Conservation (phyloP, 2,113 vertebrate genomes). For the Leptocoma aspasia region DNA sequence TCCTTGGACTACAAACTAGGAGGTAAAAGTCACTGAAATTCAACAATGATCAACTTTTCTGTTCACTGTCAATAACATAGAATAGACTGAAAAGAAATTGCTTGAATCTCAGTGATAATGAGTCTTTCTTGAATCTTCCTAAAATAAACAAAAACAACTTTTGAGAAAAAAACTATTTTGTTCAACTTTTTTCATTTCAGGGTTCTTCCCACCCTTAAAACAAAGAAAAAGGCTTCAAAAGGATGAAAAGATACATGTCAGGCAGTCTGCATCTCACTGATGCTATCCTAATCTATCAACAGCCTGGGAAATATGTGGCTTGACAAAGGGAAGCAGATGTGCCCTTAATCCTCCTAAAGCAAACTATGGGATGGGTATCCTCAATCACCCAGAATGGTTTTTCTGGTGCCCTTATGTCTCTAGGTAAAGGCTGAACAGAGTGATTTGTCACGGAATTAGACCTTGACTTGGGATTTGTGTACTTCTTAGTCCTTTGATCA, state of each 20-base stretch:
- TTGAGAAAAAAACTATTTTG: background rate
- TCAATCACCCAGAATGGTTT: constrained; percentile 30
- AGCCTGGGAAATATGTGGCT: background rate
- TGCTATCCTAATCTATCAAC: constrained; percentile 47
- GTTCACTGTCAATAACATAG: background rate
- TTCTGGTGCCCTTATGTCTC: constrained; percentile 49
- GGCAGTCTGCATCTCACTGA: background rate
- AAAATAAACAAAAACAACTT: background rate
- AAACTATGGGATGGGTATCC: background rate
- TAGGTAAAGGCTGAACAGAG: background rate
- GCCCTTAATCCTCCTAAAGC: constrained; percentile 33
- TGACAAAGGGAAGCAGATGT: constrained; percentile 62
- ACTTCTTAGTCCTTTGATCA: constrained; percentile 49
- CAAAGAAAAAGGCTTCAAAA: background rate
- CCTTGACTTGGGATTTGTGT: constrained; percentile 23
- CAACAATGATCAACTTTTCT: background rate
- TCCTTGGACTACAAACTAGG: background rate
- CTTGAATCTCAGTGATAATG: background rate
- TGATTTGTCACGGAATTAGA: constrained; percentile 32
- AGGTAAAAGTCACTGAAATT: background rate
- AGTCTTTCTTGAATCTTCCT: background rate
- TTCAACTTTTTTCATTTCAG: background rate
- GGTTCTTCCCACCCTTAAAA: background rate
- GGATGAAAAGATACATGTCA: background rate
- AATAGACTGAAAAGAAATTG: background rate